Conservation (phyloP, 2,888 invertebrate genomes). For the Euzophera pinguis region DNA sequence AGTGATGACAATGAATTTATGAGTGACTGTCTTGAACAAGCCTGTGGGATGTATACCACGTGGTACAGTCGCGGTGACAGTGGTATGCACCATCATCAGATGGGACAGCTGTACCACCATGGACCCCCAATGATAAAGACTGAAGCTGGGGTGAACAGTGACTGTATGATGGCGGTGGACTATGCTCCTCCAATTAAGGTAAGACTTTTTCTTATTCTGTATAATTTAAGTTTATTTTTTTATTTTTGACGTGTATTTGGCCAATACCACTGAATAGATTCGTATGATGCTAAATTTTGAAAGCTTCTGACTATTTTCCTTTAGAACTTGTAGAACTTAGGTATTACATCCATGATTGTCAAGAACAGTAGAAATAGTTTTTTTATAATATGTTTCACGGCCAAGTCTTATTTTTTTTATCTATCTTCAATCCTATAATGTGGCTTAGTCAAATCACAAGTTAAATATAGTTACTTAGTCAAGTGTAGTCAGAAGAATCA, state of each 20-base stretch:
- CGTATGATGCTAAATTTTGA: too few species aligned
- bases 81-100: constrained; percentile 76
- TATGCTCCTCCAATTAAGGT: constrained; percentile 84
- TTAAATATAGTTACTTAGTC: too few species aligned
- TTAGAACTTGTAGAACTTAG: too few species aligned
- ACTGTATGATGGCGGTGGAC: constrained; percentile 83
- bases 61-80: constrained; percentile 77
- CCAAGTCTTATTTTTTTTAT: too few species aligned
- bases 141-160: constrained; percentile 80
- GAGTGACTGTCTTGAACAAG: constrained; percentile 66
- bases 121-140: constrained; percentile 81
- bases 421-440: too few species aligned
- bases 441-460: too few species aligned
- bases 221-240: not conserved
- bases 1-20: constrained; percentile 53
- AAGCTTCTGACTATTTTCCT: too few species aligned
- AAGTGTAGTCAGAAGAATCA: too few species aligned
- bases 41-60: constrained; percentile 75
- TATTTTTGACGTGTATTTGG: not conserved
- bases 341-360: too few species aligned
- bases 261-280: too few species aligned
- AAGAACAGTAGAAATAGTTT: too few species aligned
- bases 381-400: too few species aligned
- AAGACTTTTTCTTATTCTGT: constrained; percentile 34
- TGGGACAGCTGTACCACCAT: constrained; percentile 77